Conservation (phyloP, 2,888 invertebrate species). For the Ophonus ardosiacus region DNA sequence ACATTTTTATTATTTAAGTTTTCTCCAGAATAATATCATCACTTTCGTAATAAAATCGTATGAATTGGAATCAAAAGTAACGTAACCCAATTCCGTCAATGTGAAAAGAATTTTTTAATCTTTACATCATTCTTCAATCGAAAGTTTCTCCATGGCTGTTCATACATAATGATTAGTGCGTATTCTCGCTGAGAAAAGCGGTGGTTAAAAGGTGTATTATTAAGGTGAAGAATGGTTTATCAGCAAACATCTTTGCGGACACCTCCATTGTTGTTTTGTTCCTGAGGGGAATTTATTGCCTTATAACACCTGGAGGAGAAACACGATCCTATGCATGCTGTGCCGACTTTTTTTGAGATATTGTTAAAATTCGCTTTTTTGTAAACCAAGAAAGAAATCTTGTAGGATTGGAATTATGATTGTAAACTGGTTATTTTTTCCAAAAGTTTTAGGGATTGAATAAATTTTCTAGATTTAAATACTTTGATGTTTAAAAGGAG, state of each 20-base stretch:
- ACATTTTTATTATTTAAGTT: neutral
- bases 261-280: constrained; percentile 48
- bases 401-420: neutral
- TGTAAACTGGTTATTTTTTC: neutral
- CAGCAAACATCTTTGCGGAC: constrained; percentile 60
- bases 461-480: neutral
- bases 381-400: neutral
- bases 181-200: constrained; percentile 16
- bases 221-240: constrained; percentile 62
- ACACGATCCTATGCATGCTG: constrained; percentile 1
- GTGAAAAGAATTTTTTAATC: neutral
- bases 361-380: constrained; percentile 1
- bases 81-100: constrained; percentile 20
- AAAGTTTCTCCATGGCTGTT: constrained; percentile 33
- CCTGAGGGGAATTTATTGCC: constrained; percentile 25
- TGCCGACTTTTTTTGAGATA: neutral
- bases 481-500: no score
- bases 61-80: neutral
- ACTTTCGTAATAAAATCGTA: constrained; percentile 17
- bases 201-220: constrained; percentile 55
- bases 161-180: constrained; percentile 24
- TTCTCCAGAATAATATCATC: neutral
- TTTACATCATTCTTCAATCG: constrained; percentile 10
- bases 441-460: neutral
- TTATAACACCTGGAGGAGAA: constrained; percentile 26